phyloP scores from a whole-genome alignment of 1,140 invertebrate genomes.

The Calosoma granatense region DNA sequence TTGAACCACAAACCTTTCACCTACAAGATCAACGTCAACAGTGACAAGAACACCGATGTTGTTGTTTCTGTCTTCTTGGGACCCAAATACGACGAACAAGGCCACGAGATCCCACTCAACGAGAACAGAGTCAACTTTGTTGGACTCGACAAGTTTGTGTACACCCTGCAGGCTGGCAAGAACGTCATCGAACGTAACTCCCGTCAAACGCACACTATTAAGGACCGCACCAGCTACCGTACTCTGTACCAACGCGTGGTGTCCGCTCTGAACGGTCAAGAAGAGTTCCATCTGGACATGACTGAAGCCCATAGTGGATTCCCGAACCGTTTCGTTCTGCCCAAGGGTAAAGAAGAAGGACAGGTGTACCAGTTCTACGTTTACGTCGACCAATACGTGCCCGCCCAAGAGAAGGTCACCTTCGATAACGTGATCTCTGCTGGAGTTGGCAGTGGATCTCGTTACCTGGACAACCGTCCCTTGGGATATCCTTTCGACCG shows the following conservation, averaged over 20 bases:
- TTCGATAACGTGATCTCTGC: neutral
- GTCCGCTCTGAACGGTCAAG: slow-evolving; percentile 36
- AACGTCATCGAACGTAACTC: slow-evolving; percentile 53
- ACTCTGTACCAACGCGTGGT: slow-evolving; percentile 47
- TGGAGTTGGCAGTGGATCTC: slow-evolving; percentile 14
- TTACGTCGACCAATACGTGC: slow-evolving; percentile 40
- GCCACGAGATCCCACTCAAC: slow-evolving; percentile 31
- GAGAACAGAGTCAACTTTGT: slow-evolving; percentile 46
- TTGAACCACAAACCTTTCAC: slow-evolving; percentile 54
- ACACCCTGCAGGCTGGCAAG: slow-evolving; percentile 47
- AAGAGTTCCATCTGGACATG: slow-evolving; percentile 38
- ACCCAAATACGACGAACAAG: slow-evolving; percentile 52
- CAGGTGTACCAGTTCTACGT: slow-evolving; percentile 49
- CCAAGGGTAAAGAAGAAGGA: slow-evolving; percentile 47
- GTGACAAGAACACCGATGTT: slow-evolving; percentile 41
- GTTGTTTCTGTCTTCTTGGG: slow-evolving; percentile 56
- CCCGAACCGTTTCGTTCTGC: slow-evolving; percentile 49
- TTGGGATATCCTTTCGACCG: slow-evolving; percentile 39
- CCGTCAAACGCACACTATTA: neutral
- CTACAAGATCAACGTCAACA: slow-evolving; percentile 46
- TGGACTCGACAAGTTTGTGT: slow-evolving; percentile 54
- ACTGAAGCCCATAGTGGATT: slow-evolving; percentile 43
- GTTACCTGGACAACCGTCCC: slow-evolving; percentile 39
- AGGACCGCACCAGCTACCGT: slow-evolving; percentile 48
- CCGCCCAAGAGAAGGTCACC: slow-evolving; percentile 14